phyloP scores from a whole-genome alignment of 2,113 vertebrate species.

The Sylvilagus bachmani region DNA sequence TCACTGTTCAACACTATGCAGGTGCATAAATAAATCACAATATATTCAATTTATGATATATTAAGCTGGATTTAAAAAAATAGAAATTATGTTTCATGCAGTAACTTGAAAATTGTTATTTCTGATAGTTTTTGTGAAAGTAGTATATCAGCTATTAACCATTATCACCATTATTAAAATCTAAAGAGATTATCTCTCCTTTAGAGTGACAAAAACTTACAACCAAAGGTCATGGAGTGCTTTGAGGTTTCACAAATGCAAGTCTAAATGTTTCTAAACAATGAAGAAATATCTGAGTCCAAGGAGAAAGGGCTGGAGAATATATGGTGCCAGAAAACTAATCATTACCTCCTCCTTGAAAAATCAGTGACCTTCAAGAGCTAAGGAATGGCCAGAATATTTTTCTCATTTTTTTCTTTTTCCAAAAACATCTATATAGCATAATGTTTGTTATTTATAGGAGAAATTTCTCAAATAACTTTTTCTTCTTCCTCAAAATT shows the following conservation, averaged over 20 bases:
- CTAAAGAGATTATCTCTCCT: neutral
- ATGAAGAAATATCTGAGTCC: neutral
- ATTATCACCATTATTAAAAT: neutral
- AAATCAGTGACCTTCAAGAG: neutral
- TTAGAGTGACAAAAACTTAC: neutral
- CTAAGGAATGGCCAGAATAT: neutral
- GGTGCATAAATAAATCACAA: neutral
- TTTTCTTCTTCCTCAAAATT: neutral
- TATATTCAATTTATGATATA: neutral
- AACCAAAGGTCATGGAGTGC: neutral
- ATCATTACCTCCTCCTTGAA: neutral
- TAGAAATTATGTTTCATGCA: neutral
- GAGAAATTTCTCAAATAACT: neutral
- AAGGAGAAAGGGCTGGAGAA: neutral
- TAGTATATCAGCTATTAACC: neutral
- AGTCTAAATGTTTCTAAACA: conserved; percentile 1
- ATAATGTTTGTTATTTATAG: neutral
- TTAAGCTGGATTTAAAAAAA: neutral
- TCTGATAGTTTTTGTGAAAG: neutral
- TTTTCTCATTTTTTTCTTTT: neutral
- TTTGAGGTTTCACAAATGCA: neutral
- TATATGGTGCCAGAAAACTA: neutral
- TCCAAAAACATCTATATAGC: neutral
- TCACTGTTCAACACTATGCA: neutral
- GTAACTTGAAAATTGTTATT: neutral